phyloP scores from a whole-genome alignment of 2,797 vertebrate species.

The Microctenopoma lineatum region DNA sequence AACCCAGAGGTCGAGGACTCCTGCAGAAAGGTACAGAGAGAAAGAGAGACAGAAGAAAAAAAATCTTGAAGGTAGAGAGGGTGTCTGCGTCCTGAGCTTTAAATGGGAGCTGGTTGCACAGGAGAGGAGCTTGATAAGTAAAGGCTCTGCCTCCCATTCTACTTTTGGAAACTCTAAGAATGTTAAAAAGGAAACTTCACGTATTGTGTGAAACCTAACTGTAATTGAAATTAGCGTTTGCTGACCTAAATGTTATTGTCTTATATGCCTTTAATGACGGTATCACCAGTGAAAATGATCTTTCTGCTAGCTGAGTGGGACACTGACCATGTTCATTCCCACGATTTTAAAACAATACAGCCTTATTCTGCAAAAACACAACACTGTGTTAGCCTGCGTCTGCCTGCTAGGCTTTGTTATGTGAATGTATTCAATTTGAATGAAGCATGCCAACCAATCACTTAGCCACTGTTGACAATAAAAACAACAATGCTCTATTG shows the following conservation, averaged over 20 bases:
- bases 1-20: no score
- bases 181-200: no score
- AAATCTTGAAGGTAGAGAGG: no score
- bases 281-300: slow-evolving; percentile 19
- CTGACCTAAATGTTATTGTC: background rate
- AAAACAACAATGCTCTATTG: slow-evolving; percentile 81
- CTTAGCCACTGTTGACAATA: slow-evolving; percentile 71
- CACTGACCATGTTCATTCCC: slow-evolving; percentile 74
- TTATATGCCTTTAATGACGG: background rate
- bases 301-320: slow-evolving; percentile 3
- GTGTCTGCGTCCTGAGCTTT: no score
- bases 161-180: no score
- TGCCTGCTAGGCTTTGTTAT: slow-evolving; percentile 57
- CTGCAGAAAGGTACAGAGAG: no score
- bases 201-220: no score
- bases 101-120: no score
- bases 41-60: no score
- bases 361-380: slow-evolving; percentile 66
- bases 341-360: slow-evolving; percentile 76
- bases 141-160: no score
- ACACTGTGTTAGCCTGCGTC: slow-evolving; percentile 40
- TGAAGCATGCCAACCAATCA: slow-evolving; percentile 74
- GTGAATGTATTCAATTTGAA: slow-evolving; percentile 69
- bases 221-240: background rate
- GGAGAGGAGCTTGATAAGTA: no score